phyloP scores from a whole-genome alignment of 2,113 vertebrate genomes.

The Drymodes brunneopygia region DNA sequence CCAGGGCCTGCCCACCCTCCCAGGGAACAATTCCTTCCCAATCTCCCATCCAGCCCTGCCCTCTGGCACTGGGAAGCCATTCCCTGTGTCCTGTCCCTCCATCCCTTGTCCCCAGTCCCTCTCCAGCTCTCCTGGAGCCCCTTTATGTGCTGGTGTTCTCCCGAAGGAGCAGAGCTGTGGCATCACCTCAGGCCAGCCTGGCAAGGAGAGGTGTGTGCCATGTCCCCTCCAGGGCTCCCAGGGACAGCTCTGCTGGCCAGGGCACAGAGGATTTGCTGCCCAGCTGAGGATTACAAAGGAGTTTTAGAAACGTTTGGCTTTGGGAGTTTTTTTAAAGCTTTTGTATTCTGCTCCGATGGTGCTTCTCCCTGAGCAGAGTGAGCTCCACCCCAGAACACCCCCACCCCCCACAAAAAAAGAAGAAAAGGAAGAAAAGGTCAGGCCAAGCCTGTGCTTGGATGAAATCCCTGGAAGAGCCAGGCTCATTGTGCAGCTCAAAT shows the following conservation, averaged over 20 bases:
- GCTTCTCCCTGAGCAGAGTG: not conserved
- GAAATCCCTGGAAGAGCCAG: not conserved
- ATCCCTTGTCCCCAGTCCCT: not conserved
- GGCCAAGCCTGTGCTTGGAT: not conserved
- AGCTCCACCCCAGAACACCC: not conserved
- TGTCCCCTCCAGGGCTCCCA: not conserved
- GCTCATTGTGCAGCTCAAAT: not conserved
- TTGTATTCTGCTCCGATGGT: not conserved
- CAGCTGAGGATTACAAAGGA: not conserved
- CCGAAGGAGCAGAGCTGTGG: not conserved
- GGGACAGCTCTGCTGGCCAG: not conserved
- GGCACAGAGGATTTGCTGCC: fast-evolving
- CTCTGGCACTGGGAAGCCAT: not conserved
- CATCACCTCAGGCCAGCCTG: not conserved
- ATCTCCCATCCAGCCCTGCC: not conserved
- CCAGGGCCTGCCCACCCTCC: not conserved
- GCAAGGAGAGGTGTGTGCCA: not conserved
- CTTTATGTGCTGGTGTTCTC: not conserved
- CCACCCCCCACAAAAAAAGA: no score
- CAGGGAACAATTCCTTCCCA: not conserved
- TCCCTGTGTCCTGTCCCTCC: not conserved
- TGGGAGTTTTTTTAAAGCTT: not conserved
- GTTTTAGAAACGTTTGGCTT: not conserved
- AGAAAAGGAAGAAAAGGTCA: not conserved
- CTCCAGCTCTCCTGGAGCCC: not conserved